Evolutionary conservation across 2,888 invertebrate genomes (phyloP).

Genomic region (Tillus elongatus): DNA sequence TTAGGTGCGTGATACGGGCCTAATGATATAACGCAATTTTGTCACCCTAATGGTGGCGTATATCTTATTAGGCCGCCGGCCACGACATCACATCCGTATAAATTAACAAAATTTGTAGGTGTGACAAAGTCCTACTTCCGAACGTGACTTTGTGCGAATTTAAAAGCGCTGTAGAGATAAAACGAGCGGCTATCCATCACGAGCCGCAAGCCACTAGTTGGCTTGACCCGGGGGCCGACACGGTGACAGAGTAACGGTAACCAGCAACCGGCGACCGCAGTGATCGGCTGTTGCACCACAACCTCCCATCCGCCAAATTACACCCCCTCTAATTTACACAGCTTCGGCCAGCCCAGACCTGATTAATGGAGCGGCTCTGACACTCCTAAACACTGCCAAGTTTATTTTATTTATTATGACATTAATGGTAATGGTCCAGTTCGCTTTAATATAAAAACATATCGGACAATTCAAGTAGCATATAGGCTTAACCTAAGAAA

Average conservation of each 20-base stretch:
- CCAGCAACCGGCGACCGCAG: constrained; percentile 4
- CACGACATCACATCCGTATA: constrained; percentile 1
- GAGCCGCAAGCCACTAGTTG: neutral
- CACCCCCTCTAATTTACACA: constrained; percentile 1
- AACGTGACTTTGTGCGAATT: constrained; percentile 3
- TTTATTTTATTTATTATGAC: no score
- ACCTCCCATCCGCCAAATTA: neutral
- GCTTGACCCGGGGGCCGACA: constrained; percentile 1
- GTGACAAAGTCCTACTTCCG: constrained; percentile 4
- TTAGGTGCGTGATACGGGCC: no score
- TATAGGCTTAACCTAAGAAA: no score
- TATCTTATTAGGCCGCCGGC: constrained; percentile 1
- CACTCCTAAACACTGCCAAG: neutral
- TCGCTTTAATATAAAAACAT: no score
- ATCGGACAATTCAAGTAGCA: no score
- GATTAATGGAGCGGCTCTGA: constrained; percentile 1
- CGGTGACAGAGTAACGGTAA: neutral
- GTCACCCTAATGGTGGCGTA: no score
- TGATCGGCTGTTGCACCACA: neutral
- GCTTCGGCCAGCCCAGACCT: neutral
- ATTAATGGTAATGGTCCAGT: no score
- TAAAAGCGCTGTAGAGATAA: neutral
- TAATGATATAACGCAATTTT: no score
- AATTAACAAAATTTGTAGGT: constrained; percentile 1
- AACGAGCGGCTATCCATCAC: neutral